Conservation (phyloP, 2,888 invertebrate species). For the Digitonthophagus gazella region DNA sequence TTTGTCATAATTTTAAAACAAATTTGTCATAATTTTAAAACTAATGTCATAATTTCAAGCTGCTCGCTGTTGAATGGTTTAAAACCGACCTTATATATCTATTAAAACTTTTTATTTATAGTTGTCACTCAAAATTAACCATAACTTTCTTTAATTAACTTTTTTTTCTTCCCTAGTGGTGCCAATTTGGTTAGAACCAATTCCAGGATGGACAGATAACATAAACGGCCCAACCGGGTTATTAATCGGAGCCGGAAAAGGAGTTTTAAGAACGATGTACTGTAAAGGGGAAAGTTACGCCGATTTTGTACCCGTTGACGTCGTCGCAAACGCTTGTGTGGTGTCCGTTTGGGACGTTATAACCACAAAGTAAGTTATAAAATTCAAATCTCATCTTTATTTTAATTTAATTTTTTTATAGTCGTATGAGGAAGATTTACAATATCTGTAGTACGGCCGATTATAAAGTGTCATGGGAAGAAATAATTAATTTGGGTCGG, state of each 20-base stretch:
- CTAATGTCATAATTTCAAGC: too few species aligned
- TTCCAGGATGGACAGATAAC: slow-evolving; percentile 91
- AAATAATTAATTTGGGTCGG: slow-evolving; percentile 78
- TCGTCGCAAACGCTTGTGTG: slow-evolving; percentile 68
- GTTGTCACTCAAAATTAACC: neutral
- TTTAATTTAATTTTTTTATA: slow-evolving; percentile 41
- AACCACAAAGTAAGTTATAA: slow-evolving; percentile 52
- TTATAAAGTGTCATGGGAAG: slow-evolving; percentile 83
- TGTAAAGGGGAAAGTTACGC: slow-evolving; percentile 76
- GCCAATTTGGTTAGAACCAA: slow-evolving; percentile 80
- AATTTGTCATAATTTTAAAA: too few species aligned
- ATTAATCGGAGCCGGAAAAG: slow-evolving; percentile 81
- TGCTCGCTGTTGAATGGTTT: neutral
- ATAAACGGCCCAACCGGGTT: slow-evolving; percentile 90
- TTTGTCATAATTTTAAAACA: too few species aligned
- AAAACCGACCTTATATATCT: neutral
- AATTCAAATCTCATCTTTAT: too few species aligned
- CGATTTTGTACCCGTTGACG: slow-evolving; percentile 77
- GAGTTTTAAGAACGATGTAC: slow-evolving; percentile 85
- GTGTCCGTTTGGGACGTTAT: slow-evolving; percentile 55
- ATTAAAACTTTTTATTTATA: neutral
- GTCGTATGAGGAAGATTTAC: slow-evolving; percentile 60
- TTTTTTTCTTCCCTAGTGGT: slow-evolving; percentile 59
- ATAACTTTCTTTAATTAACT: neutral
- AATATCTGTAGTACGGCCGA: slow-evolving; percentile 80